Evolutionary conservation across 92 coral and sea anemone genomes (phyloP), one percentile per base, ranked within the genome.

Genomic region (Meandrina meandrites): DNA sequence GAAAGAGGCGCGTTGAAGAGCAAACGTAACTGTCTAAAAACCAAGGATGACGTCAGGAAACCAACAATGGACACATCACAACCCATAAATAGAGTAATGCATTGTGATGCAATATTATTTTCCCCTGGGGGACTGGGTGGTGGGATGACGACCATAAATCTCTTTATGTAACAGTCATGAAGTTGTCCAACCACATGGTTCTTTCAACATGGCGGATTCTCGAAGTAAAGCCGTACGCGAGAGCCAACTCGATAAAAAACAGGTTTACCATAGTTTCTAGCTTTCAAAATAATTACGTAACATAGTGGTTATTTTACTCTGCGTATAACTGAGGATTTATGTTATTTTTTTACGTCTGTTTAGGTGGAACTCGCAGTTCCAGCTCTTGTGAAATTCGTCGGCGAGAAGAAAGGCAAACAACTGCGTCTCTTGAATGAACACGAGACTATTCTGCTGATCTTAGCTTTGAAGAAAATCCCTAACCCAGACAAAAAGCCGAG

Each of bases 391-490:
- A 92, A 90, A 69, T 89, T 95, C 53, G 90, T 89, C 13, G 86
- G 87, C 64, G 87, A 92, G 79, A 92, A 93, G 58, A 75, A 73
- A 84, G 84, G 87, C 14, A 93, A 94, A 60, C 80, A 91, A 45
- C 77, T 91, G 60, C 78, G 78, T 45, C 86, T 95, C 48, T 86
- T 97, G 67, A 91, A 93, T 79, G 98, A 92, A 18, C 78, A 92
- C 4, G 96, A 93, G 37, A 57, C 90, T 19, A 92, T 97, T 32
- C 91, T 95, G 94, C 32, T 97, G 45, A 91, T 93, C 31, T 67
- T 97, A 87, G 90, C 98, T 2, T 81, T 95, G 78, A 97, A 95
- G 85, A 95, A 95, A 83, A 92, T 95, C 74, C 99, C 98, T 2
- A 86, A 86, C 40, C 93, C 96, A 24, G 95, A 95, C 85, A 97